phyloP scores from a whole-genome alignment of 2,888 invertebrate genomes.

The Parthenolecanium corni region DNA sequence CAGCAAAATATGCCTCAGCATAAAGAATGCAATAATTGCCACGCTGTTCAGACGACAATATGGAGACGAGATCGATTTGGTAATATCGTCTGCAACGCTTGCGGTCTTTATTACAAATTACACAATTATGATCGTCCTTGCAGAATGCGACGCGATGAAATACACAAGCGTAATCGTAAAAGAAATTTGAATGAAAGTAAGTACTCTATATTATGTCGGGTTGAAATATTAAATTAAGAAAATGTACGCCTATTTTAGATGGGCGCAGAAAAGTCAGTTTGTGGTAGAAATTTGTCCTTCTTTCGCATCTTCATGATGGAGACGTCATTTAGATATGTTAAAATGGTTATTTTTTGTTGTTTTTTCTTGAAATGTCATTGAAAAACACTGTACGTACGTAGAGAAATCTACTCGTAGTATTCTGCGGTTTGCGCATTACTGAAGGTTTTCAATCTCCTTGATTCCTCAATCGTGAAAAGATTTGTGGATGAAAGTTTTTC shows the following conservation, averaged over 20 bases:
- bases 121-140: constrained; percentile 28
- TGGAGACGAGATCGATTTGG: constrained; percentile 29
- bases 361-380: no score
- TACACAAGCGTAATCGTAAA: constrained; percentile 27
- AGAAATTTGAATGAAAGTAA: constrained; percentile 25
- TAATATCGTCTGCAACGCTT: constrained; percentile 28
- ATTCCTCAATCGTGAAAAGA: no score
- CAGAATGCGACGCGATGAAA: constrained; percentile 28
- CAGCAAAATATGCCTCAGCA: constrained; percentile 12
- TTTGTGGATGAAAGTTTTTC: no score
- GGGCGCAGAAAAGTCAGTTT: background rate
- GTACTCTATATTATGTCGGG: background rate
- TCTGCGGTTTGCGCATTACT: no score
- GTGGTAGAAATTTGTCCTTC: background rate
- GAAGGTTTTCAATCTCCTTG: no score
- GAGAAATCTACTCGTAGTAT: no score
- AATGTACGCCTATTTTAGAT: background rate
- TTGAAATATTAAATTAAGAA: background rate
- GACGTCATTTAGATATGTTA: background rate
- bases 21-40: constrained; percentile 28
- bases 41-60: constrained; percentile 26
- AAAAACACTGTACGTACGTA: no score
- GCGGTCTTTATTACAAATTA: constrained; percentile 26
- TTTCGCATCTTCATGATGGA: no score
- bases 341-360: background rate